Percentiles rank a stretch among this genome's conserved stretches.
Evolutionary conservation across 2,888 invertebrate genomes (phyloP).

Genomic region (Heliconius ismenius): DNA sequence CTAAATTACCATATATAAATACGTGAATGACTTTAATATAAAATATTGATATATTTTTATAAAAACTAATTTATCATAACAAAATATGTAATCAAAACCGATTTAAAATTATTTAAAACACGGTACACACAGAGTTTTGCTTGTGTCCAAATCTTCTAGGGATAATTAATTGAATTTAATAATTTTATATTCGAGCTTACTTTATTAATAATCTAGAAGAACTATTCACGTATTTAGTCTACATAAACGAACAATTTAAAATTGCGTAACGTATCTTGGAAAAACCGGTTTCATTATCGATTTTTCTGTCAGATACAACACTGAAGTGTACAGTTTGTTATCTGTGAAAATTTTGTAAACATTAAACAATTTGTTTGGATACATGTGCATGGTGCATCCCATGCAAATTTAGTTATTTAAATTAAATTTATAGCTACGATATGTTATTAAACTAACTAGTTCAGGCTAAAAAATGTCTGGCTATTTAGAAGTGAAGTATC

Average conservation of each 20-base stretch:
- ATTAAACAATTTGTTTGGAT: constrained; percentile 50
- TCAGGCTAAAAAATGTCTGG: constrained; percentile 70
- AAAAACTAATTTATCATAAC: too few species aligned
- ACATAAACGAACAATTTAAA: constrained; percentile 12
- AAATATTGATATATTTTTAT: too few species aligned
- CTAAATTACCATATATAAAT: too few species aligned
- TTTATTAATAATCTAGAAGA: not conserved
- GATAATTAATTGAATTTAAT: not conserved
- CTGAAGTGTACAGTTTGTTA: constrained; percentile 41
- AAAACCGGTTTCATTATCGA: constrained; percentile 41
- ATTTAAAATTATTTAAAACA: not conserved
- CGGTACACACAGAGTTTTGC: not conserved
- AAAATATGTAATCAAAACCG: not conserved
- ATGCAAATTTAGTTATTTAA: constrained; percentile 35
- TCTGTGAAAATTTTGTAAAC: constrained; percentile 50
- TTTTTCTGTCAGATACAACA: constrained; percentile 28
- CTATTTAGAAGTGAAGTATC: constrained; percentile 84
- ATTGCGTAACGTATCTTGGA: constrained; percentile 23
- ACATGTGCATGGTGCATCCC: constrained; percentile 49
- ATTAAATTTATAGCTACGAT: constrained; percentile 36
- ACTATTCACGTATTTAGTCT: constrained; percentile 7
- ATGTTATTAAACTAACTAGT: constrained; percentile 40
- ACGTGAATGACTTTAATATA: too few species aligned
- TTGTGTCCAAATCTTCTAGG: not conserved
- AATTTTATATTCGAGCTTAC: not conserved